phyloP scores from a whole-genome alignment of 2,797 vertebrate species.

The Emydoidea blandingii region DNA sequence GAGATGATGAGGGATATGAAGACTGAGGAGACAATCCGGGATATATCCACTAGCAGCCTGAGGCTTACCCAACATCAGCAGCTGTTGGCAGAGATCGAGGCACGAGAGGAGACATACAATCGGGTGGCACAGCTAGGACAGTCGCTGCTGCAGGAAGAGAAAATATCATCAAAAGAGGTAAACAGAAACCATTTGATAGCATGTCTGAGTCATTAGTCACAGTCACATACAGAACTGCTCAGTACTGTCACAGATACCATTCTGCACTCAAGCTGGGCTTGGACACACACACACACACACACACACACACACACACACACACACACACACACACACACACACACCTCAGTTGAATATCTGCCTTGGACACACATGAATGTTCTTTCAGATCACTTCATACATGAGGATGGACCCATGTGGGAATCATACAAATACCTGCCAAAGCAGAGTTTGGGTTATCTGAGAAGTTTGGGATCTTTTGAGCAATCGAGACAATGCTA shows the following conservation, averaged over 20 bases:
- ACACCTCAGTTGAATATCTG: neutral
- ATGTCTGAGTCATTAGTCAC: neutral
- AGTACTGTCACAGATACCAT: neutral
- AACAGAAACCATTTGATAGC: neutral
- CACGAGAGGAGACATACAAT: slow-evolving; percentile 81
- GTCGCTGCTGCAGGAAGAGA: slow-evolving; percentile 77
- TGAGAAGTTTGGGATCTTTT: accelerated
- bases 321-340: neutral
- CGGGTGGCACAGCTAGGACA: slow-evolving; percentile 81
- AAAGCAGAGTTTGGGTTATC: neutral
- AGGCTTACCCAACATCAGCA: slow-evolving; percentile 86
- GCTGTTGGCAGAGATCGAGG: slow-evolving; percentile 87
- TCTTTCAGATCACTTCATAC: neutral
- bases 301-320: neutral
- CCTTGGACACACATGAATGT: neutral
- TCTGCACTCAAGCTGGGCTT: neutral
- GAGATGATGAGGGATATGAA: slow-evolving; percentile 83
- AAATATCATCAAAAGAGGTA: slow-evolving; percentile 81
- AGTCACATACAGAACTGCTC: neutral
- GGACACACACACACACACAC: too few relatives aligned
- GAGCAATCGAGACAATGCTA: neutral
- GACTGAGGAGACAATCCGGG: slow-evolving; percentile 84
- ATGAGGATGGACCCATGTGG: neutral
- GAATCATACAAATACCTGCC: neutral
- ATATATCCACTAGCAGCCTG: slow-evolving; percentile 81